Percentiles rank a stretch among this genome's conserved stretches.
Conservation (phyloP, 2,113 vertebrate genomes). For the Anolis carolinensis region DNA sequence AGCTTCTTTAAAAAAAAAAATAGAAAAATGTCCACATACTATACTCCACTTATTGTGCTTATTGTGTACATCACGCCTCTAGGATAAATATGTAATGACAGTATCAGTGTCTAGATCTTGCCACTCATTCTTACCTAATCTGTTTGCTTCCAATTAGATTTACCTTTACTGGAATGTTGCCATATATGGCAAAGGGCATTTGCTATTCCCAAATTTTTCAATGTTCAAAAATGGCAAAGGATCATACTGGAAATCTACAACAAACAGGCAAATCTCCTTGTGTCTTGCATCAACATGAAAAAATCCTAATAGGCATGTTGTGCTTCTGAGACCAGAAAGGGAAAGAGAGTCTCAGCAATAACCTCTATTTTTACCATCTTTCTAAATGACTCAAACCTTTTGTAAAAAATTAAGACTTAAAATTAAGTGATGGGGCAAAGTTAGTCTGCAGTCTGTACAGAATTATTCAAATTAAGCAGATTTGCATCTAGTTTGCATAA, state of each 20-base stretch:
- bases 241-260: neutral
- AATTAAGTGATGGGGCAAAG: neutral
- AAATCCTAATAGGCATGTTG: neutral
- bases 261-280: neutral
- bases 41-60: neutral
- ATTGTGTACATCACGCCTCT: neutral
- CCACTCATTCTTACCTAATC: neutral
- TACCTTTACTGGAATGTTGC: slow-evolving; percentile 8
- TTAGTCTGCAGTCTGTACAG: neutral
- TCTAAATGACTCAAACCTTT: neutral
- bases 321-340: neutral
- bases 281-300: neutral
- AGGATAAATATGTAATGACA: neutral
- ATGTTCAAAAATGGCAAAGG: neutral
- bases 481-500: neutral
- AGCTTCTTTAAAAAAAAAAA: neutral
- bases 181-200: slow-evolving; percentile 4
- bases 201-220: neutral
- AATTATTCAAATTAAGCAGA: neutral
- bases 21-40: neutral
- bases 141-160: slow-evolving; percentile 1
- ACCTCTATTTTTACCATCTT: neutral
- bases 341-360: neutral
- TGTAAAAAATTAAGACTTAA: neutral
- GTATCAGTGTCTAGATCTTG: neutral